Base-by-base conservation (phyloP, 2,113 vertebrate species). In the Burhinus oedicnemus region DNA sequence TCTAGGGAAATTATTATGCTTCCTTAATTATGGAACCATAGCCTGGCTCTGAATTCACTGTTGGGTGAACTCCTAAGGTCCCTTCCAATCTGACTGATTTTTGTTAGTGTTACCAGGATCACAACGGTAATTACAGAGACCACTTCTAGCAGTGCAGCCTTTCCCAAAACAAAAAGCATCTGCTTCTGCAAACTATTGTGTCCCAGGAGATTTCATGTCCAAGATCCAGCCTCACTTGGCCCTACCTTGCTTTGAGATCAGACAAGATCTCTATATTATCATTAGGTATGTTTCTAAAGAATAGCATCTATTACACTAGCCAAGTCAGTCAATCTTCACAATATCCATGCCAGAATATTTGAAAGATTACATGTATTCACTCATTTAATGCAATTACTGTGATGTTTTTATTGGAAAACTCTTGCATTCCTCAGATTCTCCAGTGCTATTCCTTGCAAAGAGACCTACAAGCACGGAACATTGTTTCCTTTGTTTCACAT, bases 371-470 rank as follows among this genome's bases (percentile, higher is more conserved):
- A 74, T 14, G 15, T 72, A 89, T 80, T 94, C 77, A 70, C 32
- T 94, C 34, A 77, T 92, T 95, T 94, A 83, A 93, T 76, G 49
- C 51, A 93, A 96, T 94, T 87, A 94, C 45, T 68, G 25, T 38
- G 44, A 85, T 95, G 77, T 92, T 95, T 96, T 97, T 77, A 80
- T 72, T 97, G 95, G 96, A 92, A 93, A 93, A 94, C 51, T 52
- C 62, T 58, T 89, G 23, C 86, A 93, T 96, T 97, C 92, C 65
- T 91, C 51, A 91, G 62, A 87, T 94, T 75, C 83, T 92, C 83
- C 83, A 69, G n/a, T 58, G 29, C 47, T 80, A 74, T 69, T 96
- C 60, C 57, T 93, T 75, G 49, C 61, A 71, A 72, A 76, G 51
- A 58, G 58, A 74, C 69, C 42, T 76, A 77, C n/a, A 68, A 80